These are phyloP conservation scores for Tetragonula carbonaria DNA, from an alignment of 2,888 invertebrate genomes.

Conservation along the genomic window DNA sequence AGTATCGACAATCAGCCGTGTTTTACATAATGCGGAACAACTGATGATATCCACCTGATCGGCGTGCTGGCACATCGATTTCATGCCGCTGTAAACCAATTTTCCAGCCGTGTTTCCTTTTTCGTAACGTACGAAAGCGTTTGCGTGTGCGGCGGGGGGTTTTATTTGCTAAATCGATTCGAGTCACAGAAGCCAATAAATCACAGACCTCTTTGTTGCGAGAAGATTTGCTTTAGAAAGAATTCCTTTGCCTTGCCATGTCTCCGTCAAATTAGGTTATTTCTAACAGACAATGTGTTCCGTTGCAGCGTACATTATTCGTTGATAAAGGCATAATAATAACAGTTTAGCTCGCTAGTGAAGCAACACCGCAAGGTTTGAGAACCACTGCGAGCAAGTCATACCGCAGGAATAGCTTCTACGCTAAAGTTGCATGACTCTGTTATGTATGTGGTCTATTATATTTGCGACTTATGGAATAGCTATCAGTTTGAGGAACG, in stretches of 20 bases:
- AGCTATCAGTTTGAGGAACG: conserved; percentile 70
- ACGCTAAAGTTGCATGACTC: conserved; percentile 72
- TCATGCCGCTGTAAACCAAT: not conserved
- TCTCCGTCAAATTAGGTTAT: not conserved
- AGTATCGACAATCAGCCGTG: conserved; percentile 51
- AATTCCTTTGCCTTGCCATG: not conserved
- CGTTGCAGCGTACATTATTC: rapidly evolving
- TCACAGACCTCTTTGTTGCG: not conserved
- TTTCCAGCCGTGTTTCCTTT: not conserved
- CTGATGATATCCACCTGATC: conserved; percentile 28
- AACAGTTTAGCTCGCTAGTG: not conserved
- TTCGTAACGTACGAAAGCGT: not conserved
- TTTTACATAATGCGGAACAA: conserved; percentile 43
- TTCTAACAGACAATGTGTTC: not conserved
- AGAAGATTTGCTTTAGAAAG: not conserved
- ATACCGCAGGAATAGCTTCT: conserved; percentile 70
- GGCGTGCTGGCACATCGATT: not conserved
- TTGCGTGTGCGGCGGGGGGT: not conserved
- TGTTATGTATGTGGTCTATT: conserved; percentile 73
- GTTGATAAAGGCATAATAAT: not conserved
- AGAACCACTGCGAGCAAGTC: conserved; percentile 72
- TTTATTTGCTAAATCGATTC: conserved; percentile 7
- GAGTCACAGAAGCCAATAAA: conserved; percentile 13
- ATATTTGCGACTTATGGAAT: conserved; percentile 76
- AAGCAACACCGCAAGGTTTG: conserved; percentile 20